Evolutionary conservation across 2,888 invertebrate species (phyloP).

Genomic region (Drosophila recens): DNA sequence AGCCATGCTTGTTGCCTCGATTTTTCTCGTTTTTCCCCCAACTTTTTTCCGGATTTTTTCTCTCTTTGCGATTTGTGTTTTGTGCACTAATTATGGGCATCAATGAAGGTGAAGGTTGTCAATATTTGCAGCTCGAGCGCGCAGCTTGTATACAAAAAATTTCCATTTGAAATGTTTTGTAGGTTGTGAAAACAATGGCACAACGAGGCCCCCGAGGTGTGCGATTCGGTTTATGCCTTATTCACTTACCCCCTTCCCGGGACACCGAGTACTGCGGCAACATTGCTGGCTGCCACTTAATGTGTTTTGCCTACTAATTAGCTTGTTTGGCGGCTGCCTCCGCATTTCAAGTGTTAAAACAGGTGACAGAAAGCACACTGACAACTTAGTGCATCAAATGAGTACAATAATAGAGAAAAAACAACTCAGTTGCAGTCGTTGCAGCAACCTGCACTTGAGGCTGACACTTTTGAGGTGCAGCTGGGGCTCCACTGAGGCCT

Average conservation of each 20-base stretch:
- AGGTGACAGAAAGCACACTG: slow-evolving; percentile 68
- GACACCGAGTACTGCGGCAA: slow-evolving; percentile 67
- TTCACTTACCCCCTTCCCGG: slow-evolving; percentile 8
- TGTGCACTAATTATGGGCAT: slow-evolving; percentile 72
- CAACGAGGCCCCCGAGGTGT: slow-evolving; percentile 14
- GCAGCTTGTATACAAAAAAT: slow-evolving; percentile 46
- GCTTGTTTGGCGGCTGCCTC: slow-evolving; percentile 73
- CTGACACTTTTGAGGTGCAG: slow-evolving; percentile 59
- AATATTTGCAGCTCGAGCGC: slow-evolving; percentile 66
- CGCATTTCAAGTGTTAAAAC: slow-evolving; percentile 65
- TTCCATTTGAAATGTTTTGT: slow-evolving; percentile 73
- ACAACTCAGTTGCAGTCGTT: slow-evolving; percentile 23
- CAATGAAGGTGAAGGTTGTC: slow-evolving; percentile 80
- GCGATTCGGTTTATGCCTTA: slow-evolving; percentile 23
- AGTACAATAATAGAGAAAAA: slow-evolving; percentile 42
- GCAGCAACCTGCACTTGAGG: slow-evolving; percentile 58
- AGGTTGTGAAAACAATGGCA: slow-evolving; percentile 67
- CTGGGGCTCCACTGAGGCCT: slow-evolving; percentile 19
- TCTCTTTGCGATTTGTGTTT: slow-evolving; percentile 46
- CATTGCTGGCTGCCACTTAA: slow-evolving; percentile 68
- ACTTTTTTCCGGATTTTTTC: not conserved
- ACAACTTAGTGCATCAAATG: slow-evolving; percentile 57
- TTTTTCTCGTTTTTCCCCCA: slow-evolving; percentile 19
- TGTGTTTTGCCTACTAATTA: slow-evolving; percentile 78
- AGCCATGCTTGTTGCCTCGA: slow-evolving; percentile 15